phyloP scores from a whole-genome alignment of 2,797 vertebrate genomes.

The Hylomyscus alleni region DNA sequence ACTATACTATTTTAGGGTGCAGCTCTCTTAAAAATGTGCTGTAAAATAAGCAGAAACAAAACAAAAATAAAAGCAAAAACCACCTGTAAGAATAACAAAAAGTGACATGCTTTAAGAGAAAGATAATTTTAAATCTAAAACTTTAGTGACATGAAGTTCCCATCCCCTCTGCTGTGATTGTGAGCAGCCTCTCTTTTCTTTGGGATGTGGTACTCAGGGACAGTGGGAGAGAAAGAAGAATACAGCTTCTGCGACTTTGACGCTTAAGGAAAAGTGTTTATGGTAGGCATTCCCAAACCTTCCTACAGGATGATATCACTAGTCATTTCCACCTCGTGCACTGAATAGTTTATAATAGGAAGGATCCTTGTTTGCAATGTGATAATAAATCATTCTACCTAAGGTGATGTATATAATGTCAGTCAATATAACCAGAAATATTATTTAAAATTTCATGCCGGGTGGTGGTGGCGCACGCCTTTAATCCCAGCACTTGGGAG shows the following conservation, averaged over 20 bases:
- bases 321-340: not conserved
- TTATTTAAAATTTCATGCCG: constrained; percentile 68
- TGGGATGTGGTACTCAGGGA: not conserved
- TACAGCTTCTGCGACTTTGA: not conserved
- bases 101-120: too few relatives aligned
- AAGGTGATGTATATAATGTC: not conserved
- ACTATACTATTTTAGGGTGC: not conserved
- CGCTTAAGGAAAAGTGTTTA: not conserved
- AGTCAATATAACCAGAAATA: constrained; percentile 1
- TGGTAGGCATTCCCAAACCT: not conserved
- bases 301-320: not conserved
- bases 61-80: too few relatives aligned
- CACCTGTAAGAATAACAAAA: too few relatives aligned
- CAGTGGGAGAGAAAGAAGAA: not conserved
- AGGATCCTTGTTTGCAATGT: not conserved
- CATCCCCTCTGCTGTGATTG: not conserved
- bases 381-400: not conserved
- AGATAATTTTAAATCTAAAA: too few relatives aligned
- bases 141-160: not conserved
- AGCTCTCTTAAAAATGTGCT: not conserved
- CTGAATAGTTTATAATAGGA: constrained; percentile 30
- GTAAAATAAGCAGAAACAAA: not conserved
- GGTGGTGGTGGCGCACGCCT: too few relatives aligned
- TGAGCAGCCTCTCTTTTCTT: not conserved
- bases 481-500: too few relatives aligned